Evolutionary conservation across 2,797 vertebrate species (phyloP).

Genomic region (Schizopygopsis malacanthus): DNA sequence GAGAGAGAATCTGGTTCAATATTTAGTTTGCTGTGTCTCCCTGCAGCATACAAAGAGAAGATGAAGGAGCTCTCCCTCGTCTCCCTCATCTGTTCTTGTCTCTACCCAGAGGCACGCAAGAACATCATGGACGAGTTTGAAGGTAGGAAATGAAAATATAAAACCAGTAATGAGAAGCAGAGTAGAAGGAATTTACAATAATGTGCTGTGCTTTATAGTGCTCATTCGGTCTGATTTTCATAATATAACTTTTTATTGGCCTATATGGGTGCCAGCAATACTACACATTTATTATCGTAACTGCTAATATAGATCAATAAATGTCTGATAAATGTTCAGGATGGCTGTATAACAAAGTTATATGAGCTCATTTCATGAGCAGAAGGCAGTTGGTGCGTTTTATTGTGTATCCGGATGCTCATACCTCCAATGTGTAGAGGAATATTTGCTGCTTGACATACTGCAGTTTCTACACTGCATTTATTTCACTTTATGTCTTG

Average conservation of each 20-base stretch:
- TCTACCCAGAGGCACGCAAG: slow-evolving; percentile 92
- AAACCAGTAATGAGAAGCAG: neutral
- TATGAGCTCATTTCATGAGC: slow-evolving; percentile 9
- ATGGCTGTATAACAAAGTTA: slow-evolving; percentile 31
- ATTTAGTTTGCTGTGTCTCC: slow-evolving; percentile 58
- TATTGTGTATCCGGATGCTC: slow-evolving; percentile 17
- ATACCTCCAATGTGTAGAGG: neutral
- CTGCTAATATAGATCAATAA: slow-evolving; percentile 16
- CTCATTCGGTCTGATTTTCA: slow-evolving; percentile 1
- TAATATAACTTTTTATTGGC: slow-evolving; percentile 15
- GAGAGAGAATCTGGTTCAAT: slow-evolving; percentile 45
- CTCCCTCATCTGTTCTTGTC: slow-evolving; percentile 97
- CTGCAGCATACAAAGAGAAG: slow-evolving; percentile 98
- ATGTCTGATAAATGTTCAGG: no score
- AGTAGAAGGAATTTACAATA: slow-evolving; percentile 18
- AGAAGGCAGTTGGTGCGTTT: neutral
- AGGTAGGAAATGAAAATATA: slow-evolving; percentile 74
- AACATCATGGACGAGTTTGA: slow-evolving; percentile 93
- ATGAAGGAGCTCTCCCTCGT: slow-evolving; percentile 99
- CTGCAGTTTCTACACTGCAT: neutral
- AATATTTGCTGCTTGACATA: neutral
- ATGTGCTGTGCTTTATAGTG: slow-evolving; percentile 9
- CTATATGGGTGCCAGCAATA: neutral
- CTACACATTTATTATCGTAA: neutral
- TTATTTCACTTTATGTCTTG: neutral